These are phyloP conservation scores for Drosophila seguyi DNA, from an alignment of 1,140 invertebrate genomes.

Conservation along the genomic window DNA sequence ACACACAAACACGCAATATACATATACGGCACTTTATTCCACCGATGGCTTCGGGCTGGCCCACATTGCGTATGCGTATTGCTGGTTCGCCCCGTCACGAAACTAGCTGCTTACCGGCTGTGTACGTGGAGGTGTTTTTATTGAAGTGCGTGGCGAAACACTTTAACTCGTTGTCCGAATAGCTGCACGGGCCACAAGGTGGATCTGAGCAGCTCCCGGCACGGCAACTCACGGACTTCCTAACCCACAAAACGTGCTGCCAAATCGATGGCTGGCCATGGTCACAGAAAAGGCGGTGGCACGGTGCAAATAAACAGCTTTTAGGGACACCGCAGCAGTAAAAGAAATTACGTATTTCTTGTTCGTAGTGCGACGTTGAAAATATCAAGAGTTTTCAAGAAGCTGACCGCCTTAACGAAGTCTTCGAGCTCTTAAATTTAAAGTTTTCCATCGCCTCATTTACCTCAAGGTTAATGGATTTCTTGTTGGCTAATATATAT, in stretches of 20 bases:
- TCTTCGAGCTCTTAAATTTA: not conserved
- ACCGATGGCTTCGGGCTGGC: conserved; percentile 46
- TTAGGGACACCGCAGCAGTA: conserved; percentile 5
- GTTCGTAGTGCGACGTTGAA: not conserved
- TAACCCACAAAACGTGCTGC: conserved; percentile 43
- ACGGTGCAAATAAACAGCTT: conserved; percentile 11
- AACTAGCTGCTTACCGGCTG: conserved; percentile 48
- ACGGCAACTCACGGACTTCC: conserved; percentile 18
- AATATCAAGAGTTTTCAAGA: not conserved
- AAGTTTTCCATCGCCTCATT: not conserved
- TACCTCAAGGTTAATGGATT: not conserved
- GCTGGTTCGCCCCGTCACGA: conserved; percentile 64
- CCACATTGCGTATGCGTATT: conserved; percentile 74
- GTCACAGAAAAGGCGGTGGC: not conserved
- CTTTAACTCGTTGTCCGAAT: conserved; percentile 73
- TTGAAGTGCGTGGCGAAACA: conserved; percentile 81
- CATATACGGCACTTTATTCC: conserved; percentile 11
- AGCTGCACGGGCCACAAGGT: conserved; percentile 46
- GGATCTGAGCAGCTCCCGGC: conserved; percentile 18
- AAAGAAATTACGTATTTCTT: conserved; percentile 20
- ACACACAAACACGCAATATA: conserved; percentile 12
- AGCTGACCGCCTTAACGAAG: not conserved
- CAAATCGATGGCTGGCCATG: conserved; percentile 43
- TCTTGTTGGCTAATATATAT: not conserved
- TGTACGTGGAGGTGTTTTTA: conserved; percentile 77